Evolutionary conservation across 1,140 invertebrate species (phyloP), one percentile per base, ranked within the genome.

Genomic region (Rhagoletis zephyria): DNA sequence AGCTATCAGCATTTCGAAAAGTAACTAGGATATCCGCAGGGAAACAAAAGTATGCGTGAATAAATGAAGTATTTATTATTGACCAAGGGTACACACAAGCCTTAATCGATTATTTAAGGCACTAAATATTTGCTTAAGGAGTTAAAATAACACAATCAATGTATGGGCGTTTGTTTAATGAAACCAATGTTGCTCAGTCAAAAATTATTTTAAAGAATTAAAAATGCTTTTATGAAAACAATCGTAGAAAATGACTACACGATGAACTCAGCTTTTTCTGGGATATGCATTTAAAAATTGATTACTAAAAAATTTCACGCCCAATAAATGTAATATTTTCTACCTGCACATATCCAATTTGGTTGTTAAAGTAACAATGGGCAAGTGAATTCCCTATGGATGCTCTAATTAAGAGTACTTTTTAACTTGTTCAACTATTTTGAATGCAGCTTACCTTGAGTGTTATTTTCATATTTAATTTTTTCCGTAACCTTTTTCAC

Each of bases 291-390:
- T 30, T 77, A 16, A 51, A 48, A 12, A 51, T 48, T 16, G n/a
- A 77, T 48, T 77, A 48, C 14, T n/a, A 14, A 51, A 9, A 81
- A 56, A 56, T 81, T 59, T 81, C 16, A 81, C 45, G 70, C 70
- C 45, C 19, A 81, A 81, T 19, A 56, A 81, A 42, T 14, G 9
- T 12, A 74, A 74, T 4, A 6, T 16, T 30, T 74, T 16, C 30
- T 30, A 12, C 14, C 12, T 63, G 61, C 61, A 0, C 12, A 63
- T 14, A 16, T 4, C 61, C 61, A 14, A 63, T 14, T 56, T 67
- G 64, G 42, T 40, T 67, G 9, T 40, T 30, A 30, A 30, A 30
- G 64, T 19, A 51, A 74, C 42, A 56, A 81, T 59, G n/a, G 45
- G n/a, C 12, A 7, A 7, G 2, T 81, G 0, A 56, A 30, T 81